Base-by-base conservation (phyloP, 2,113 vertebrate species). In the Falco punctatus region DNA sequence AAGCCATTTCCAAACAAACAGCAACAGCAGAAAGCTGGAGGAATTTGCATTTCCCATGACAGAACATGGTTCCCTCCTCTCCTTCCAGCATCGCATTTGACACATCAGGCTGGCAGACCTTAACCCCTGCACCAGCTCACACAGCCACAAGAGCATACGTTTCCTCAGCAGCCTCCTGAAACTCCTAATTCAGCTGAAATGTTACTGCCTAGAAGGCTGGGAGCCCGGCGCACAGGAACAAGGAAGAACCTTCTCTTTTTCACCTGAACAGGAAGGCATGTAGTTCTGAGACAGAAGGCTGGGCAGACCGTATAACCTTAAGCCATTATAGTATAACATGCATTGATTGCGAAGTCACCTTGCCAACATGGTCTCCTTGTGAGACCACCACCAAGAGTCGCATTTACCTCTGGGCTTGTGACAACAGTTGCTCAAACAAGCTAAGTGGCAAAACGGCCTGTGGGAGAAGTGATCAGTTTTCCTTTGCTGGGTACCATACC, bases 221-320 rank as follows among this genome's bases (percentile, higher is more conserved):
- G 12, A 82, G 2, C 8, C 7, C 20, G 2, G 2, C 3, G 2
- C 38, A n/a, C 3, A 58, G 55, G 57, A 72, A 49, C 0, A 0
- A 58, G 57, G 5, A 49, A 19, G 11, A 11, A 42, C 13, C 2
- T 52, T 77, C 80, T 62, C 3, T 74, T 67, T 88, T 54, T 21
- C 20, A 79, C 5, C 8, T 8, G n/a, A 61, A n/a, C 2, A 71
- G 13, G 28, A 78, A 73, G 78, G 57, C 3, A 27, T 40, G 38
- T 49, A 9, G 28, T 88, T 85, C 33, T 2, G 4, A 89, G 46
- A 42, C 3, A 2, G 4, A 79, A 70, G 22, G 2, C 23, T 40
- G 62, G 8, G 15, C 28, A 79, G 42, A 19, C 7, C 6, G 10
- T 21, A 10, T 5, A 66, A 26, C 9, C 4, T 13, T 51, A 67